phyloP scores from a whole-genome alignment of 92 coral and sea anemone species.

The Montipora capitata region DNA sequence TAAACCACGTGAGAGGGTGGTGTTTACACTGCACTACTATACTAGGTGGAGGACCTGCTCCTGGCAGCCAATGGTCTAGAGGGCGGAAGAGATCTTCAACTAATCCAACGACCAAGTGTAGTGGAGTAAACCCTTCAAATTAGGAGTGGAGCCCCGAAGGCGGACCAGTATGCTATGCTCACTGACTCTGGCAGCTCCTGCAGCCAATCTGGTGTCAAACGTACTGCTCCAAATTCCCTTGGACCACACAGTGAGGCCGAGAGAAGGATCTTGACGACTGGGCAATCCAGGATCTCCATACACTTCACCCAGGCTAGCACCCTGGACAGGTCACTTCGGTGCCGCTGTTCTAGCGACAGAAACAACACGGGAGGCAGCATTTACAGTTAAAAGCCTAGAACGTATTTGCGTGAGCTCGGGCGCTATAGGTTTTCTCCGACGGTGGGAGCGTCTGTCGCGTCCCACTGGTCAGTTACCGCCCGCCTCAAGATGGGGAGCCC shows the following conservation, averaged over 20 bases:
- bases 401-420: neutral
- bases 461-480: constrained; percentile 81
- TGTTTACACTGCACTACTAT: neutral
- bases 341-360: constrained; percentile 7
- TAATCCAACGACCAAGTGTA: neutral
- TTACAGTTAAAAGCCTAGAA: no score
- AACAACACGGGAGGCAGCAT: neutral
- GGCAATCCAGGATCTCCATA: constrained; percentile 9
- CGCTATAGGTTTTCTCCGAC: constrained; percentile 71
- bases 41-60: neutral
- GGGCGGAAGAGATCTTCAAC: neutral
- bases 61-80: neutral
- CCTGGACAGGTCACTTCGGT: neutral
- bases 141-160: neutral
- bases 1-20: no score
- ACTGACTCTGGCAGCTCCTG: neutral
- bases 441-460: constrained; percentile 77
- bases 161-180: neutral
- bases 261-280: constrained; percentile 3
- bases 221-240: no score
- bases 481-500: constrained; percentile 78
- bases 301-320: neutral
- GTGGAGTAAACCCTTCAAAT: neutral
- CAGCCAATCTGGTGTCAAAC: neutral
- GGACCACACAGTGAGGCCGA: neutral